Evolutionary conservation across 2,113 vertebrate species (phyloP).

Genomic region (Climacteris rufus): DNA sequence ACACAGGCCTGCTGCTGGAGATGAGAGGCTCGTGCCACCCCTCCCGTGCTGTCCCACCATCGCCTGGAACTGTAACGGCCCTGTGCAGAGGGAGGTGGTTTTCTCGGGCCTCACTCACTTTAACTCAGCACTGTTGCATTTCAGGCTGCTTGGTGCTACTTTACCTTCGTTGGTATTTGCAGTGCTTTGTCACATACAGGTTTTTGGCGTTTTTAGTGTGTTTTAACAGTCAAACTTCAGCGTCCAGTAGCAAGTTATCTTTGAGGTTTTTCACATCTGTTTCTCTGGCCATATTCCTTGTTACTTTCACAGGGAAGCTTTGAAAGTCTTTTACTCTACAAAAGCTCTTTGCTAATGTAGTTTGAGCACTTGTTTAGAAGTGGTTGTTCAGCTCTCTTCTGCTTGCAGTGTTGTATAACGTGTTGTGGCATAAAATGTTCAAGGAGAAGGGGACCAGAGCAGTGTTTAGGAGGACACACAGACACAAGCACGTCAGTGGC

Average conservation of each 20-base stretch:
- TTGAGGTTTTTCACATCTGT: neutral
- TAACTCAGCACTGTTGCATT: neutral
- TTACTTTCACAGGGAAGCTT: neutral
- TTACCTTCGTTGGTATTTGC: neutral
- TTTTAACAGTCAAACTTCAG: neutral
- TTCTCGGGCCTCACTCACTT: neutral
- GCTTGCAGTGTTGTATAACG: neutral
- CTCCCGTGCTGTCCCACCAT: neutral
- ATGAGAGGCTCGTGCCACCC: neutral
- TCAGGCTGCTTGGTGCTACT: conserved; percentile 29
- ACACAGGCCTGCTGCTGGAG: neutral
- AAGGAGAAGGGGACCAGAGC: neutral
- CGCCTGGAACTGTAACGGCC: neutral
- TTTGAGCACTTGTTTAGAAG: neutral
- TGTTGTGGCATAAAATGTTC: neutral
- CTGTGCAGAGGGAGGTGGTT: neutral
- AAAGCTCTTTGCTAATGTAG: neutral
- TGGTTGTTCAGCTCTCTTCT: neutral
- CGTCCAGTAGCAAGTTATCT: neutral
- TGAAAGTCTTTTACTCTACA: neutral
- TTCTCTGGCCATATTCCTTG: neutral
- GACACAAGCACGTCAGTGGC: neutral
- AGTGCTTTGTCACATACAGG: neutral
- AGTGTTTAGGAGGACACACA: neutral
- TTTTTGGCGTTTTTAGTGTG: neutral